Evolutionary conservation across 1,140 invertebrate genomes (phyloP), one percentile per base, ranked within the genome.

Genomic region (Bursaphelenchus mucronatus): DNA sequence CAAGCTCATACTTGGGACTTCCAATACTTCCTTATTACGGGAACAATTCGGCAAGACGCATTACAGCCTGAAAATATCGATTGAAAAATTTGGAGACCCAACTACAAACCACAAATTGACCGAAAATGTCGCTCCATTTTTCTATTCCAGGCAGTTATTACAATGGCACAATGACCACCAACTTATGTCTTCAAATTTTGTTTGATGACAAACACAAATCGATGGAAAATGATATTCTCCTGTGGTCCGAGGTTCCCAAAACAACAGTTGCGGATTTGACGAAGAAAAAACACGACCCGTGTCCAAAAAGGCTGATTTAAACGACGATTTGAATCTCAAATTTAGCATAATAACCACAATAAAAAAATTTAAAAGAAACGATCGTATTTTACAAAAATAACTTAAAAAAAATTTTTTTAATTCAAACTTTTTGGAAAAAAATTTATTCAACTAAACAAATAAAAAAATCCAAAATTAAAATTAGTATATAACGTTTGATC

Each of bases 211-310:
- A 55, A 5, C 50, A 61, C 19, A 61, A 63, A 15, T 15, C 61
- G 15, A 61, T n/a, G 19, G n/a, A 21, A 55, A 40, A 63, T 8
- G 61, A 63, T 8, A 65, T 63, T 65, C 55, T 63, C 3, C 13
- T 15, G 0, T 63, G 61, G 61, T 0, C n/a, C 11, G 61, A 63
- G 41, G 61, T 63, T n/a, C 61, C 61, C 2, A 65, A 64, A n/a
- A 62, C n/a, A 1, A 63, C 56, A n/a, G 44, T 11, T 1, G 11
- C 11, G 11, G 19, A 65, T 19, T 45, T 63, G 39, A n/a, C n/a
- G 62, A 63, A 11, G n/a, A 17, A 65, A 15, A 13, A 11, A 41
- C 63, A 63, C 30, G 61, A 63, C 6, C 59, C 58, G 1, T 44
- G 45, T 5, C 45, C 40, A 6, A 59, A 40, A 50, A 1, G 45